Conservation (phyloP, 2,113 vertebrate genomes). For the Stigmatopora argus region DNA sequence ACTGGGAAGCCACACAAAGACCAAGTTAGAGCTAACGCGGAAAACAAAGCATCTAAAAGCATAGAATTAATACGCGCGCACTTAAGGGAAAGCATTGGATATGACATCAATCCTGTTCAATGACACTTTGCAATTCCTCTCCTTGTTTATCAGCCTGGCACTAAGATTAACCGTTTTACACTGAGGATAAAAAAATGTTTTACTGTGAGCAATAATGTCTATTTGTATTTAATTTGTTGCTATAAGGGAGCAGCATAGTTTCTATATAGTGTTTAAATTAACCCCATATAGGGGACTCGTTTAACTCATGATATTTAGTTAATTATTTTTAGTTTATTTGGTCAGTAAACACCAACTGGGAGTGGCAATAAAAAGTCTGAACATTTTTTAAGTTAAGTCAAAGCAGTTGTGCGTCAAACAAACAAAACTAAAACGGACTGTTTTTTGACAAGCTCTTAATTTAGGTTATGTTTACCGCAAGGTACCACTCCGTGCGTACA, state of each 20-base stretch:
- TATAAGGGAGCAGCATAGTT: too few relatives aligned
- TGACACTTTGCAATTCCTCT: not conserved
- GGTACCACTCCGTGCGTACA: not conserved
- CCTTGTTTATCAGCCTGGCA: not conserved
- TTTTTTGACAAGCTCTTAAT: too few relatives aligned
- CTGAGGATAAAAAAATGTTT: too few relatives aligned
- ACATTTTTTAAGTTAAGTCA: not conserved
- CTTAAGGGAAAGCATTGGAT: not conserved
- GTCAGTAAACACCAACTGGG: not conserved
- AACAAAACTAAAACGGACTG: too few relatives aligned
- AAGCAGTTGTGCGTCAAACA: too few relatives aligned
- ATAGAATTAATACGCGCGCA: not conserved
- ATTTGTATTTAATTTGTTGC: too few relatives aligned
- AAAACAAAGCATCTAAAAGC: not conserved
- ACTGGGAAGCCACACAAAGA: conserved; percentile 56
- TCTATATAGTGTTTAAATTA: too few relatives aligned
- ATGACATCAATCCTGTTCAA: not conserved
- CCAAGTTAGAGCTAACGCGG: conserved; percentile 17
- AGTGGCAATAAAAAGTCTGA: not conserved
- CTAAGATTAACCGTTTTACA: not conserved
- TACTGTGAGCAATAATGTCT: too few relatives aligned
- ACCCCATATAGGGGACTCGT: too few relatives aligned
- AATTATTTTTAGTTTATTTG: not conserved
- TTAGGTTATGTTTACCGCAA: too few relatives aligned
- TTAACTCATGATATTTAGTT: too few relatives aligned